A percentile compares a stretch with the other conserved stretches of the same genome.
phyloP scores from a whole-genome alignment of 2,797 vertebrate species.

The Channallabes apus region DNA sequence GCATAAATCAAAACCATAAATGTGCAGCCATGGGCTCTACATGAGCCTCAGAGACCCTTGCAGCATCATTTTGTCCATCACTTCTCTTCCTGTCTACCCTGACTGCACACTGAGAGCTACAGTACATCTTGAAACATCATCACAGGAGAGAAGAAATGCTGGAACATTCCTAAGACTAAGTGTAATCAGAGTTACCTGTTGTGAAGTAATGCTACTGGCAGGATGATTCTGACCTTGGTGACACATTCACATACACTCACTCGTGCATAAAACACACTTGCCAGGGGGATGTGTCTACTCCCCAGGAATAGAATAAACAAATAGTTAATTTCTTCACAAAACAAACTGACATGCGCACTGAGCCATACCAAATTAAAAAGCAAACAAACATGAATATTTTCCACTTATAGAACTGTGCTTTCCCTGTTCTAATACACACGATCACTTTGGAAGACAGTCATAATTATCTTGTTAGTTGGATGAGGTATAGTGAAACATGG shows the following conservation, averaged over 20 bases:
- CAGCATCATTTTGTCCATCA: conserved; percentile 30
- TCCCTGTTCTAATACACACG: background rate
- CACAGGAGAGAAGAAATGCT: conserved; percentile 57
- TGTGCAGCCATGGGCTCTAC: conserved; percentile 13
- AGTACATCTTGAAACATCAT: conserved; percentile 52
- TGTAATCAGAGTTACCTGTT: conserved; percentile 77
- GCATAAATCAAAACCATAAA: conserved; percentile 28
- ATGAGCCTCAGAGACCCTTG: conserved; percentile 10
- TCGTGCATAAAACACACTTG: background rate
- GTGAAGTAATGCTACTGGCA: conserved; percentile 64
- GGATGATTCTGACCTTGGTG: conserved; percentile 56
- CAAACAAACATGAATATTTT: background rate
- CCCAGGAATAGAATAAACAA: conserved; percentile 16
- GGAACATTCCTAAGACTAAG: conserved; percentile 73
- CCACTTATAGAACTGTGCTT: background rate
- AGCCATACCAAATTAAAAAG: background rate
- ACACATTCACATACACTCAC: background rate
- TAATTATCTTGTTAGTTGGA: background rate
- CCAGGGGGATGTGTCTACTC: background rate
- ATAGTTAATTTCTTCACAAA: conserved; percentile 11
- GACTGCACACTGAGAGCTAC: conserved; percentile 10
- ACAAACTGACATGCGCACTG: background rate
- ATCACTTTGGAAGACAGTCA: background rate
- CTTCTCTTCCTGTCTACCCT: conserved; percentile 31
- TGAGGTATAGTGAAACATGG: too few species aligned